phyloP scores from a whole-genome alignment of 1,140 invertebrate genomes.

The Cataglyphis hispanica region DNA sequence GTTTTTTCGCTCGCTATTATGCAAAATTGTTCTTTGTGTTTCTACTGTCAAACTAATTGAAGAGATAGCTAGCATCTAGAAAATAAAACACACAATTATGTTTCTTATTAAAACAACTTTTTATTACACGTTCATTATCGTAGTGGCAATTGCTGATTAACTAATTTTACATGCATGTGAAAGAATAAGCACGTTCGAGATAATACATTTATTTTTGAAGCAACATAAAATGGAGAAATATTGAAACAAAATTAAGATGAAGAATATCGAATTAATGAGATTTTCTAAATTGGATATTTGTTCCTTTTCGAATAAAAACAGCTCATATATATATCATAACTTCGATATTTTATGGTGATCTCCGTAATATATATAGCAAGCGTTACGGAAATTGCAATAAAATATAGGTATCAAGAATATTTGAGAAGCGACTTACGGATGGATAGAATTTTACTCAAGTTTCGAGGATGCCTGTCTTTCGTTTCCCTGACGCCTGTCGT shows the following conservation, averaged over 20 bases:
- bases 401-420: constrained; percentile 18
- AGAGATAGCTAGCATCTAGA: neutral
- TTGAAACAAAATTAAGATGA: neutral
- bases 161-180: neutral
- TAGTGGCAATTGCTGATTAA: neutral
- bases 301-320: constrained; percentile 6
- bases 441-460: constrained; percentile 58
- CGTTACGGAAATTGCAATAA: too few species aligned
- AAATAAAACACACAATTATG: neutral
- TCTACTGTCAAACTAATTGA: constrained; percentile 37
- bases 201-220: neutral
- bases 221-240: neutral
- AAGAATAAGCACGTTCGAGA: neutral
- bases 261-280: neutral
- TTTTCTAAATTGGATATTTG: constrained; percentile 33
- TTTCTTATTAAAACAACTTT: constrained; percentile 23
- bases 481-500: constrained; percentile 48
- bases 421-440: constrained; percentile 45
- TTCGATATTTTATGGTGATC: constrained; percentile 8
- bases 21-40: constrained; percentile 48
- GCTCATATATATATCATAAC: neutral
- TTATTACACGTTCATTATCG: neutral
- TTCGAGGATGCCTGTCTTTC: constrained; percentile 26
- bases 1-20: constrained; percentile 36
- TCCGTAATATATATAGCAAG: neutral